Percentiles rank a stretch among this genome's conserved stretches.
These are phyloP conservation scores for Nothoprocta perdicaria DNA, from an alignment of 2,113 vertebrate genomes.

Conservation along the genomic window DNA sequence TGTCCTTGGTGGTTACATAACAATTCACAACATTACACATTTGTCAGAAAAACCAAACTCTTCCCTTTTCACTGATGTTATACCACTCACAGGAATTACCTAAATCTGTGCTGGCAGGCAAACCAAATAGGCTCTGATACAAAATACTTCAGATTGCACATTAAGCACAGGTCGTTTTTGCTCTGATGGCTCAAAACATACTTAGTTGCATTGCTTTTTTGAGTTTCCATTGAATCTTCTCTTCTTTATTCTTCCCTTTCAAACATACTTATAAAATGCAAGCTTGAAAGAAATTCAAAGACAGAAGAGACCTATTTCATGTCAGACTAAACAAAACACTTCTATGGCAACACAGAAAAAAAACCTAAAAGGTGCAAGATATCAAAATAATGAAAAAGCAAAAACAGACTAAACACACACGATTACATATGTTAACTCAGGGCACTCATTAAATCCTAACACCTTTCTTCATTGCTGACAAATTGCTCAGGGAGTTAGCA, in stretches of 20 bases:
- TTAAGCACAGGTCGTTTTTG: neutral
- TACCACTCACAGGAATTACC: neutral
- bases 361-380: neutral
- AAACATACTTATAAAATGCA: fast-evolving
- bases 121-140: neutral
- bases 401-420: slow-evolving; percentile 30
- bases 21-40: neutral
- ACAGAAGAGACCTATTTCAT: neutral
- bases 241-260: neutral
- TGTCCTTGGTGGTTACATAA: neutral
- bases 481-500: slow-evolving; percentile 57
- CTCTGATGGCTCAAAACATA: neutral
- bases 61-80: neutral
- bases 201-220: neutral
- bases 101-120: neutral
- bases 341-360: slow-evolving; percentile 13
- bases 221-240: neutral
- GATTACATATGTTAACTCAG: neutral
- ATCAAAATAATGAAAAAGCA: neutral
- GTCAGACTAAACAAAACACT: slow-evolving; percentile 30
- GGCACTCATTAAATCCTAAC: slow-evolving; percentile 58
- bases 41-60: neutral
- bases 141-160: neutral
- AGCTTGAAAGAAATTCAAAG: slow-evolving; percentile 3
- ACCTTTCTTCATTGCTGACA: slow-evolving; percentile 56